A percentile compares a stretch with the other conserved stretches of the same genome.
Evolutionary conservation across 2,888 invertebrate genomes (phyloP).

Genomic region (Fabriciana adippe): DNA sequence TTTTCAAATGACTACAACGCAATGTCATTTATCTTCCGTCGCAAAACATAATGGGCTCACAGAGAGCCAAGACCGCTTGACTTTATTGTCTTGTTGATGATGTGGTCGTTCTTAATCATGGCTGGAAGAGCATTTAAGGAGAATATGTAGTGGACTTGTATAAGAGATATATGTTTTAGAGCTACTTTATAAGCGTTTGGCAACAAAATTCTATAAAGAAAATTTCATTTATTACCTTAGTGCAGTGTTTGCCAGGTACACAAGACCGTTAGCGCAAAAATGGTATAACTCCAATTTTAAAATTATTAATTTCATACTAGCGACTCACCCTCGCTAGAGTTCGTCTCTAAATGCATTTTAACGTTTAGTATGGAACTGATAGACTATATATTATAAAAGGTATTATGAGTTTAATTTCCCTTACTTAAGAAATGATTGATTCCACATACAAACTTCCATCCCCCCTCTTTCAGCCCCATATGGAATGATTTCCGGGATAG

Average conservation of each 20-base stretch:
- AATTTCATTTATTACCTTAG: conserved; percentile 5
- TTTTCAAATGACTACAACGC: conserved; percentile 8
- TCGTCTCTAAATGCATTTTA: no score
- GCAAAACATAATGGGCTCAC: conserved; percentile 18
- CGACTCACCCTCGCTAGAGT: no score
- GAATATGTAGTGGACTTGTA: conserved; percentile 17
- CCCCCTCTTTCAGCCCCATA: no score
- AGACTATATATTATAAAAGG: no score
- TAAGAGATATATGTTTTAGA: conserved; percentile 16
- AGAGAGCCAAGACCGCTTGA: conserved; percentile 19
- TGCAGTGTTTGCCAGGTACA: neutral
- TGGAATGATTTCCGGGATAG: no score
- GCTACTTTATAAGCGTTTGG: conserved; percentile 8
- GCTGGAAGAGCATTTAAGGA: conserved; percentile 20
- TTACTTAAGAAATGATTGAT: no score
- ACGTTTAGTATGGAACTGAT: no score
- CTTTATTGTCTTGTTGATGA: conserved; percentile 29
- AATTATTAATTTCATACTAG: no score
- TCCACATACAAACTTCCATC: no score
- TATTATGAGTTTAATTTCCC: no score
- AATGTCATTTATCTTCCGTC: conserved; percentile 5
- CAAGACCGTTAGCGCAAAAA: neutral
- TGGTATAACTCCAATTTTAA: neutral
- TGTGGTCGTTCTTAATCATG: conserved; percentile 24
- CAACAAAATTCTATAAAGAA: neutral